Conservation (phyloP, 2,888 invertebrate species). For the Artemia sinica region DNA sequence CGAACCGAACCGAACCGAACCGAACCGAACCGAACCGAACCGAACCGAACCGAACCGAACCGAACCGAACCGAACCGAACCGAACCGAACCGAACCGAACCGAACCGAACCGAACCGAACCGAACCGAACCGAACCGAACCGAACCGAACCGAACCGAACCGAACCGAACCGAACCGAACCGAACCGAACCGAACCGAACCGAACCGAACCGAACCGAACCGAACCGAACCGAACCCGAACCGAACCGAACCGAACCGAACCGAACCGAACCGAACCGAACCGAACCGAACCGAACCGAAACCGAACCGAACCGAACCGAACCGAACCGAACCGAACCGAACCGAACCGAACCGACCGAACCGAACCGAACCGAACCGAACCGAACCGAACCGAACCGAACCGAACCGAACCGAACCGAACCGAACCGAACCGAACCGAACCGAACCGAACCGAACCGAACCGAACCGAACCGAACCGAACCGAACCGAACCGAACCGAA, state of each 20-base stretch:
- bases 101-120: constrained; percentile 23
- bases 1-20: constrained; percentile 22
- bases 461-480: constrained; percentile 22
- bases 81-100: constrained; percentile 23
- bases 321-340: constrained; percentile 23
- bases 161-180: constrained; percentile 22
- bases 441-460: constrained; percentile 22
- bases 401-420: constrained; percentile 23
- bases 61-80: constrained; percentile 21
- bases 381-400: constrained; percentile 22
- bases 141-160: constrained; percentile 23
- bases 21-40: constrained; percentile 21
- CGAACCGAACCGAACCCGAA: constrained; percentile 23
- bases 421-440: constrained; percentile 23
- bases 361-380: constrained; percentile 21
- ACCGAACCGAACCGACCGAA: constrained; percentile 22
- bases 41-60: not conserved
- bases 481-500: constrained; percentile 20
- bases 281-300: no score
- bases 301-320: constrained; percentile 22
- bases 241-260: constrained; percentile 22
- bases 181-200: constrained; percentile 22
- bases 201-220: constrained; percentile 17
- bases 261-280: constrained; percentile 22
- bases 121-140: constrained; percentile 22